These are phyloP conservation scores for Myotis planiceps DNA, from an alignment of 2,797 vertebrate genomes.

Conservation along the genomic window DNA sequence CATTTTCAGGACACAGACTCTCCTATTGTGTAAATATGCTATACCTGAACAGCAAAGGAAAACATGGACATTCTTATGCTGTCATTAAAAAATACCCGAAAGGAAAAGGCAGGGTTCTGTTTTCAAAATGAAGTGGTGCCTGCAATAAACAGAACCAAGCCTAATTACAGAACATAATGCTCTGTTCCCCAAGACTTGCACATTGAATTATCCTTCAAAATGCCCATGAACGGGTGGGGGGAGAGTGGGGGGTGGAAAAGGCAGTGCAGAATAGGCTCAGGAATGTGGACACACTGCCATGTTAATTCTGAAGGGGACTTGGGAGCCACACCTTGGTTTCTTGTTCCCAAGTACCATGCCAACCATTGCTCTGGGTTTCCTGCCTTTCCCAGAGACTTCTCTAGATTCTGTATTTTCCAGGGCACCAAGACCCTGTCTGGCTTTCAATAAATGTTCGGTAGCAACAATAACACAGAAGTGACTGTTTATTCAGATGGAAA, in stretches of 20 bases:
- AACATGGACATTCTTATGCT: constrained; percentile 16
- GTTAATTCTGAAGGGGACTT: constrained; percentile 45
- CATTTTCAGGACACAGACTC: constrained; percentile 49
- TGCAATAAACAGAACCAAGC: constrained; percentile 54
- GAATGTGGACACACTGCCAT: background rate
- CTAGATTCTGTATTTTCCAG: constrained; percentile 70
- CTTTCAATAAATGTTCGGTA: constrained; percentile 66
- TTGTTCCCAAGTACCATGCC: constrained; percentile 60
- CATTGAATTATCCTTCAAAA: constrained; percentile 42
- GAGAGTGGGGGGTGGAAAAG: background rate
- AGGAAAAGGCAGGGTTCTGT: constrained; percentile 67
- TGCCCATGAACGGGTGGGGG: background rate
- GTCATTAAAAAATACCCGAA: constrained; percentile 56
- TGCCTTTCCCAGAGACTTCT: constrained; percentile 71
- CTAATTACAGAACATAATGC: background rate
- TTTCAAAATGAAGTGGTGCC: constrained; percentile 65
- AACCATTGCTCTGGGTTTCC: constrained; percentile 75
- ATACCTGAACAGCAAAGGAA: constrained; percentile 49
- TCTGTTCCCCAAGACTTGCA: background rate
- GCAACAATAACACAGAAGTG: constrained; percentile 79
- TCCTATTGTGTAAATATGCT: constrained; percentile 9
- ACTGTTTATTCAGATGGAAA: constrained; percentile 81
- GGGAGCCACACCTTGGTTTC: constrained; percentile 64
- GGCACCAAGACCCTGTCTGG: constrained; percentile 67
- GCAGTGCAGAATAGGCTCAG: background rate